A percentile compares a stretch with the other conserved stretches of the same genome.
These are phyloP conservation scores for Uloborus plumipes DNA, from an alignment of 2,888 invertebrate species.

Conservation along the genomic window DNA sequence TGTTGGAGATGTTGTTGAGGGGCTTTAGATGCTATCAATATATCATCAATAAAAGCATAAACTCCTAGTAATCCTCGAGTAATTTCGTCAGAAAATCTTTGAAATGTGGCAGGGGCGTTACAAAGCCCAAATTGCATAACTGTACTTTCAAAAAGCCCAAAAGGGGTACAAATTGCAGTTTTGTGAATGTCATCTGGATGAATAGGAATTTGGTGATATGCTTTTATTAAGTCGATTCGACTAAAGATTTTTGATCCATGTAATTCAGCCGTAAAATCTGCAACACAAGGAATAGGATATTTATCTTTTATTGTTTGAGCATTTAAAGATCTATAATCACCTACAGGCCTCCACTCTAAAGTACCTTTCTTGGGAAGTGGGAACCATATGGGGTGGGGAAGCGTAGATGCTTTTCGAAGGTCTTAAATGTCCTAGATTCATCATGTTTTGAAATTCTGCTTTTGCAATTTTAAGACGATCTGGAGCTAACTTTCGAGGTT, in stretches of 20 bases:
- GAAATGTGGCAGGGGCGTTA: neutral
- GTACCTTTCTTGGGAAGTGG: slow-evolving; percentile 15
- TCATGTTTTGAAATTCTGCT: slow-evolving; percentile 9
- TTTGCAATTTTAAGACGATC: slow-evolving; percentile 3
- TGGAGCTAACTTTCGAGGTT: neutral
- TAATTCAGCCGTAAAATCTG: no score
- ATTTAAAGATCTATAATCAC: slow-evolving; percentile 8
- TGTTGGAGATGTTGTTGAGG: neutral
- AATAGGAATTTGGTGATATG: slow-evolving; percentile 34
- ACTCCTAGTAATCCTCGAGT: neutral
- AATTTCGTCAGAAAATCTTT: slow-evolving; percentile 1
- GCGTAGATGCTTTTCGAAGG: neutral
- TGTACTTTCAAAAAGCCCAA: slow-evolving; percentile 5
- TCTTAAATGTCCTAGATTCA: neutral
- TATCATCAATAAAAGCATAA: slow-evolving; percentile 5
- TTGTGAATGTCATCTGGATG: slow-evolving; percentile 8
- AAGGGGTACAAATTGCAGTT: slow-evolving; percentile 34
- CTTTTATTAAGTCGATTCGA: neutral
- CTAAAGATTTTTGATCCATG: no score
- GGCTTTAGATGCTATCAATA: neutral
- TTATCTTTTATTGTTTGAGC: neutral
- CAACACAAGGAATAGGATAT: no score
- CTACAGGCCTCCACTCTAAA: slow-evolving; percentile 4
- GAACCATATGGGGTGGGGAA: slow-evolving; percentile 3
- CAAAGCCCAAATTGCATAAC: neutral